Conservation (phyloP, 1,140 invertebrate genomes). For the Solenopsis fugax region DNA sequence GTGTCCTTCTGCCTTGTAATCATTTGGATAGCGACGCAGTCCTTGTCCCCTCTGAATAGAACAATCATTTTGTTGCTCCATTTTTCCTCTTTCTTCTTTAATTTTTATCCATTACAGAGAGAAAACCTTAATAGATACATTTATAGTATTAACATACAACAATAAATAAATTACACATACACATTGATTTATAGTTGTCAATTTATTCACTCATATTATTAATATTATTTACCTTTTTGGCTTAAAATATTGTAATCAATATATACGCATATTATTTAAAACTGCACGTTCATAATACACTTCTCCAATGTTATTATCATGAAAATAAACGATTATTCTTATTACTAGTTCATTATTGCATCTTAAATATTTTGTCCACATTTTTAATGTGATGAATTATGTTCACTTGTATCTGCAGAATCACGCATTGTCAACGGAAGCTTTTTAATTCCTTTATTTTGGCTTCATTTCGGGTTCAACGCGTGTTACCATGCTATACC, state of each 20-base stretch:
- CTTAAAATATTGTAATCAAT: constrained; percentile 11
- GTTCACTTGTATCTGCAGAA: not conserved
- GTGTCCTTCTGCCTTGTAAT: constrained; percentile 81
- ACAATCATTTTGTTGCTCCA: constrained; percentile 84
- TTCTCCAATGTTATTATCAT: not conserved
- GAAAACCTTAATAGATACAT: too few relatives aligned
- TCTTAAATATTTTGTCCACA: constrained; percentile 1
- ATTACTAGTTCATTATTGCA: not conserved
- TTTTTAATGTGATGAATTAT: constrained; percentile 18
- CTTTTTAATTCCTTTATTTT: constrained; percentile 15
- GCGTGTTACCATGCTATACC: constrained; percentile 45
- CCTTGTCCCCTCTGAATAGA: constrained; percentile 79
- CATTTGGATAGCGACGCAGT: constrained; percentile 81
- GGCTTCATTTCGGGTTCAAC: not conserved
- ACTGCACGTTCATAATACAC: not conserved
- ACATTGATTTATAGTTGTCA: not conserved
- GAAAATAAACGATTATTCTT: constrained; percentile 25
- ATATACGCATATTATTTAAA: not conserved
- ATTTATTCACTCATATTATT: not conserved
- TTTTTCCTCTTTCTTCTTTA: constrained; percentile 65
- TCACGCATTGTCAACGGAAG: not conserved
- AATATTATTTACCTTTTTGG: constrained; percentile 23
- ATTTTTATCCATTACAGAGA: not conserved
- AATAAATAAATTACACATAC: not conserved
- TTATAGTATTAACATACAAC: too few relatives aligned